Conservation (phyloP, 2,797 vertebrate species). For the Morelia viridis region DNA sequence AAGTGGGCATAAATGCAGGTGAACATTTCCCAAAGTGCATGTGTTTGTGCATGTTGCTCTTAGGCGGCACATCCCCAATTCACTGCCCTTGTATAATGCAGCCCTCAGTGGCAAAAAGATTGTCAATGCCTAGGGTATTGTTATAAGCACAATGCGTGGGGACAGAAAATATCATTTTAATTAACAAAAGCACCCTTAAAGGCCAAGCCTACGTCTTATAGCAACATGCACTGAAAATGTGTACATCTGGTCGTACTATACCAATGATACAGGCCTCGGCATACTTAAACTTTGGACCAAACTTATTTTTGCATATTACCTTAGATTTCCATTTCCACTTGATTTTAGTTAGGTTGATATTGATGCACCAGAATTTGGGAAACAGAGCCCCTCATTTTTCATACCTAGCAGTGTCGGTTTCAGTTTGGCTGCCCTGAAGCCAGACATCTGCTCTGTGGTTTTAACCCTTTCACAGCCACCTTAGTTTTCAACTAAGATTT, state of each 20-base stretch:
- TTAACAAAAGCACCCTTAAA: neutral
- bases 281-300: neutral
- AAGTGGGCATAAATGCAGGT: neutral
- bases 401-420: neutral
- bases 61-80: neutral
- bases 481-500: neutral
- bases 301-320: neutral
- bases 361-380: neutral
- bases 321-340: neutral
- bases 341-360: neutral
- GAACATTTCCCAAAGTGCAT: neutral
- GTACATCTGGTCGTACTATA: neutral
- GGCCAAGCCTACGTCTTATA: neutral
- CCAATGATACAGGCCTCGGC: neutral
- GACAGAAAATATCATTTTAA: neutral
- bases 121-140: neutral
- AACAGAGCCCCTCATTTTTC: neutral
- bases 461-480: neutral
- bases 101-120: neutral
- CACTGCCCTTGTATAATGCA: neutral
- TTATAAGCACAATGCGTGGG: neutral
- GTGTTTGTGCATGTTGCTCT: neutral
- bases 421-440: neutral
- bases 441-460: neutral
- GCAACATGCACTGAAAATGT: neutral